These are phyloP conservation scores for Diploscapter pachys DNA, from an alignment of 1,140 invertebrate genomes.

Conservation along the genomic window DNA sequence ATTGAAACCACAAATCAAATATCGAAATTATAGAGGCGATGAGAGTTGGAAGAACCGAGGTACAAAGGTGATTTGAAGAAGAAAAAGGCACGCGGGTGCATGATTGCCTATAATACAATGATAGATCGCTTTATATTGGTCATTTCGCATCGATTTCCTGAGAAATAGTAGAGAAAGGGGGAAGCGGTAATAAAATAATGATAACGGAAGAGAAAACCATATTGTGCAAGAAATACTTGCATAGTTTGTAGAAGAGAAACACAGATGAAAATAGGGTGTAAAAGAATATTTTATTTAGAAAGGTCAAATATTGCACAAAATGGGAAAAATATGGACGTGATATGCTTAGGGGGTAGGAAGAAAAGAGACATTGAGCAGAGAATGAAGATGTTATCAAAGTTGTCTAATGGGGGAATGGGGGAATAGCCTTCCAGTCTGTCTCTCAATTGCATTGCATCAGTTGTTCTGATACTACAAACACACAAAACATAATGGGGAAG, in stretches of 20 bases:
- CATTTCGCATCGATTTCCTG: not conserved
- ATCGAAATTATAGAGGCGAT: no score
- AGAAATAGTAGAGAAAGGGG: not conserved
- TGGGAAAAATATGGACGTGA: not conserved
- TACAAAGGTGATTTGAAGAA: no score
- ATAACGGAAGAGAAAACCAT: not conserved
- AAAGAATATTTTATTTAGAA: not conserved
- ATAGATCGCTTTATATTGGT: no score
- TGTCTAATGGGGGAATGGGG: not conserved
- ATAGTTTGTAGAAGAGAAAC: no score
- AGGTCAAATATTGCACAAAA: constrained; percentile 1
- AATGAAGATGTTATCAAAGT: constrained; percentile 3
- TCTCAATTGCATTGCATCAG: no score
- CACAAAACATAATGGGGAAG: not conserved
- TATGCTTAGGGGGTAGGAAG: not conserved
- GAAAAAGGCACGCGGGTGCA: no score
- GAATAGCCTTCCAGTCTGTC: not conserved
- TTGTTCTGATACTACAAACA: no score
- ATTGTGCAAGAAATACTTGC: no score
- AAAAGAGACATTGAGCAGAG: not conserved
- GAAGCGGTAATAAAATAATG: not conserved
- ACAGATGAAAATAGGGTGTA: not conserved
- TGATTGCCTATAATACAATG: no score
- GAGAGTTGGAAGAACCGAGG: no score
- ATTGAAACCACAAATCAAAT: no score